phyloP scores from a whole-genome alignment of 2,797 vertebrate genomes.

The Harpagifer antarcticus region DNA sequence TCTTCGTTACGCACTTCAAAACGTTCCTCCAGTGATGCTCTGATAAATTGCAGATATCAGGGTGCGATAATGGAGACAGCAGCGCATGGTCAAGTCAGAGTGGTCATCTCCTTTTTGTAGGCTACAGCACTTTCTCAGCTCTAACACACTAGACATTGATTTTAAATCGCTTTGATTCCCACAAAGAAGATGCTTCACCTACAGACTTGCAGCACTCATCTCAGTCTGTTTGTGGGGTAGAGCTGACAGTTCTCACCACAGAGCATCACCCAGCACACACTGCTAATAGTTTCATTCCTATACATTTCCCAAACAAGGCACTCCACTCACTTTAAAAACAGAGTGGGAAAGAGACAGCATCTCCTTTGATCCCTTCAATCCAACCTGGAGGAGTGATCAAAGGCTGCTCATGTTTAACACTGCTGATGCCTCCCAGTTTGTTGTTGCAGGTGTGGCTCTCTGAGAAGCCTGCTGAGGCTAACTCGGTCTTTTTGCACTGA shows the following conservation, averaged over 20 bases:
- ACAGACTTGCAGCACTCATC: conserved; percentile 60
- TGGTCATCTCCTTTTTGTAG: conserved; percentile 67
- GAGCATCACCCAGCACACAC: conserved; percentile 41
- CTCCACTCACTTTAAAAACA: conserved; percentile 19
- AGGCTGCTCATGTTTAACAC: conserved; percentile 54
- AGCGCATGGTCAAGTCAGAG: conserved; percentile 35
- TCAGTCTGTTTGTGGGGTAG: conserved; percentile 46
- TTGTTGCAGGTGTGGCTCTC: conserved; percentile 52
- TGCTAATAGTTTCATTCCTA: conserved; percentile 51
- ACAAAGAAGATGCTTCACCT: conserved; percentile 65
- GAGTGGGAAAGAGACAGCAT: conserved; percentile 17
- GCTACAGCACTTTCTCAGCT: conserved; percentile 66
- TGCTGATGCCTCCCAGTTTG: conserved; percentile 42
- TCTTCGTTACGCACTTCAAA: conserved; percentile 34
- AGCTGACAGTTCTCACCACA: conserved; percentile 49
- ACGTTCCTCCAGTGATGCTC: conserved; percentile 36
- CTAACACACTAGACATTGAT: conserved; percentile 78
- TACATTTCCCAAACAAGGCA: conserved; percentile 31
- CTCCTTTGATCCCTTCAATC: conserved; percentile 64
- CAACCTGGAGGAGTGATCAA: conserved; percentile 61
- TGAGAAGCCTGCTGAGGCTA: conserved; percentile 30
- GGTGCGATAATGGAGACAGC: conserved; percentile 47
- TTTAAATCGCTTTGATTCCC: conserved; percentile 72
- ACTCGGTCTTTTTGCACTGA: conserved; percentile 13
- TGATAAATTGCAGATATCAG: conserved; percentile 50